phyloP scores from a whole-genome alignment of 2,113 vertebrate species.

The Theristicus caerulescens region DNA sequence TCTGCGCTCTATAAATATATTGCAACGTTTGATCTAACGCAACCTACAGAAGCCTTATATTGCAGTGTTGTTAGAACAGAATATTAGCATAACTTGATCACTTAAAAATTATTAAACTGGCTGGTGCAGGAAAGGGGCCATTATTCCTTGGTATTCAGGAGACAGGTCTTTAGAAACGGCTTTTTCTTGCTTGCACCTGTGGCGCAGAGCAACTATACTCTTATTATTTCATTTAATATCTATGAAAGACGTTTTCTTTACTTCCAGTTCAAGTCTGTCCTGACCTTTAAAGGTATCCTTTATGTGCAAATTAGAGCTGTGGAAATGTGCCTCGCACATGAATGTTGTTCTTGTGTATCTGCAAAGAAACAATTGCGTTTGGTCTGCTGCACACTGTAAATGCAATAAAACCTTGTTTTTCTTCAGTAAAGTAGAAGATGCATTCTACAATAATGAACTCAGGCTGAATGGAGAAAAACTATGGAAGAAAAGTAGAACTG shows the following conservation, averaged over 20 bases:
- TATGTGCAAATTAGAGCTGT: not conserved
- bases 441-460: conserved; percentile 90
- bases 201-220: not conserved
- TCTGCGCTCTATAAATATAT: not conserved
- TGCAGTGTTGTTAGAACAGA: not conserved
- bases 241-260: not conserved
- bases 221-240: not conserved
- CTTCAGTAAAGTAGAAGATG: conserved; percentile 93
- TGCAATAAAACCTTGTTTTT: conserved; percentile 50
- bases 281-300: not conserved
- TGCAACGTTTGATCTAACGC: not conserved
- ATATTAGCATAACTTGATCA: not conserved
- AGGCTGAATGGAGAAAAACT: conserved; percentile 92
- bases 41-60: not conserved
- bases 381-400: not conserved
- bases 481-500: conserved; percentile 95
- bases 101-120: not conserved
- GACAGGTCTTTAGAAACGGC: not conserved
- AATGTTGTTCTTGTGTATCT: not conserved
- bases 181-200: not conserved
- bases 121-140: not conserved
- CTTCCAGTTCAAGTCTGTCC: not conserved
- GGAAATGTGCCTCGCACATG: not conserved
- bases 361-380: not conserved
- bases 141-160: not conserved